These are phyloP conservation scores for Bicyclus anynana DNA, from an alignment of 1,140 invertebrate species.

Conservation along the genomic window DNA sequence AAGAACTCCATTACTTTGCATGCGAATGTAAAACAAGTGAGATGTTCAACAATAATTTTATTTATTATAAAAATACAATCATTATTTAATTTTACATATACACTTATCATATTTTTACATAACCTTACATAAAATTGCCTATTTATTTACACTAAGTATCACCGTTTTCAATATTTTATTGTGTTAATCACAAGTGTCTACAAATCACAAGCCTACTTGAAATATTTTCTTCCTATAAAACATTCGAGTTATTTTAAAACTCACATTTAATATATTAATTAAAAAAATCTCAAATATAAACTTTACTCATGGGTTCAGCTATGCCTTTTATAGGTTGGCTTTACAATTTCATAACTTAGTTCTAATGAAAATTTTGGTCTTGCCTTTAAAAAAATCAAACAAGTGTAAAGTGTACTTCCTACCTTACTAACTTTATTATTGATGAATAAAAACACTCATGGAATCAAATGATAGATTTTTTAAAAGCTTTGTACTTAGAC, in stretches of 20 bases:
- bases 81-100: not conserved
- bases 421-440: too few relatives aligned
- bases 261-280: not conserved
- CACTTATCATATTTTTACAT: not conserved
- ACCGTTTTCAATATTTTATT: not conserved
- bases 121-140: not conserved
- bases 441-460: too few relatives aligned
- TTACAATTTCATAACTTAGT: not conserved
- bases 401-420: too few relatives aligned
- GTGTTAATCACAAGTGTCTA: not conserved
- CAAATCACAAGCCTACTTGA: not conserved
- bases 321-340: too few relatives aligned
- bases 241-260: not conserved
- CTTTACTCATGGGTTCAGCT: too few relatives aligned
- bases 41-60: not conserved
- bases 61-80: not conserved
- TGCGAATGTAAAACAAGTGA: constrained; percentile 5
- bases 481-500: too few relatives aligned
- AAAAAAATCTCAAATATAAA: too few relatives aligned
- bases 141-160: constrained; percentile 4
- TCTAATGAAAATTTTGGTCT: too few relatives aligned
- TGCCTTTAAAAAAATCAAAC: too few relatives aligned
- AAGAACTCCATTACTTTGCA: constrained; percentile 30
- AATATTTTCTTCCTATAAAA: not conserved
- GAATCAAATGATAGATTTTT: too few relatives aligned